A percentile compares a stretch with the other conserved stretches of the same genome.
These are phyloP conservation scores for Rhinoderma darwinii DNA, from an alignment of 2,113 vertebrate genomes.

Conservation along the genomic window DNA sequence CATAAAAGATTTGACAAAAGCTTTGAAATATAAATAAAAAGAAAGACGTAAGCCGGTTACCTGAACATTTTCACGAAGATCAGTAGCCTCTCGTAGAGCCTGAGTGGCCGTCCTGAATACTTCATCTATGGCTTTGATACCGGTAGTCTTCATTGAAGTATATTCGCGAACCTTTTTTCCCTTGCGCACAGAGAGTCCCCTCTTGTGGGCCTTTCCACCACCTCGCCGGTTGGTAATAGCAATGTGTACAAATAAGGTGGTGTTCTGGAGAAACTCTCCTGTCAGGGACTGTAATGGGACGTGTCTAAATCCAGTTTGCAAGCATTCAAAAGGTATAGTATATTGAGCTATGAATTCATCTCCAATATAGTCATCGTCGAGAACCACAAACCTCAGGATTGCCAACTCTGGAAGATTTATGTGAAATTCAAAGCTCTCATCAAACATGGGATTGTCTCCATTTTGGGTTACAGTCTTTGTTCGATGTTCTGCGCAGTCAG, in stretches of 20 bases:
- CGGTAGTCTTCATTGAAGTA: constrained; percentile 86
- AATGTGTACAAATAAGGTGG: constrained; percentile 87
- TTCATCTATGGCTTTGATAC: constrained; percentile 90
- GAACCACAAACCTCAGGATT: constrained; percentile 85
- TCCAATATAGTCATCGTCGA: constrained; percentile 91
- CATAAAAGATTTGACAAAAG: neutral
- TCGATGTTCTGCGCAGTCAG: constrained; percentile 88
- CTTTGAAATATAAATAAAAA: neutral
- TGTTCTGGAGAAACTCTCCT: constrained; percentile 85
- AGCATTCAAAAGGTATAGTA: constrained; percentile 91
- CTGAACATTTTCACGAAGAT: constrained; percentile 91
- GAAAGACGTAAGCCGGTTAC: constrained; percentile 66
- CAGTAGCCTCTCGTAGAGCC: constrained; percentile 88
- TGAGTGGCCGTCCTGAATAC: constrained; percentile 88
- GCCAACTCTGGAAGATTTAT: constrained; percentile 90
- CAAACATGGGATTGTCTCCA: constrained; percentile 89
- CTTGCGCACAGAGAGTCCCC: constrained; percentile 85
- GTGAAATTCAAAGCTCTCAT: constrained; percentile 92
- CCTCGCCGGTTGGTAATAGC: constrained; percentile 89
- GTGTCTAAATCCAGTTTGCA: constrained; percentile 89
- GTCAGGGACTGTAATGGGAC: constrained; percentile 86
- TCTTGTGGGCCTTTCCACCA: constrained; percentile 85
- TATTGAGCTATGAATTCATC: constrained; percentile 94
- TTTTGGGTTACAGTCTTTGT: constrained; percentile 90
- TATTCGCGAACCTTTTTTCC: constrained; percentile 85